Percentiles rank a stretch among this genome's conserved stretches.
These are phyloP conservation scores for Archilochus colubris DNA, from an alignment of 2,113 vertebrate genomes.

Conservation along the genomic window DNA sequence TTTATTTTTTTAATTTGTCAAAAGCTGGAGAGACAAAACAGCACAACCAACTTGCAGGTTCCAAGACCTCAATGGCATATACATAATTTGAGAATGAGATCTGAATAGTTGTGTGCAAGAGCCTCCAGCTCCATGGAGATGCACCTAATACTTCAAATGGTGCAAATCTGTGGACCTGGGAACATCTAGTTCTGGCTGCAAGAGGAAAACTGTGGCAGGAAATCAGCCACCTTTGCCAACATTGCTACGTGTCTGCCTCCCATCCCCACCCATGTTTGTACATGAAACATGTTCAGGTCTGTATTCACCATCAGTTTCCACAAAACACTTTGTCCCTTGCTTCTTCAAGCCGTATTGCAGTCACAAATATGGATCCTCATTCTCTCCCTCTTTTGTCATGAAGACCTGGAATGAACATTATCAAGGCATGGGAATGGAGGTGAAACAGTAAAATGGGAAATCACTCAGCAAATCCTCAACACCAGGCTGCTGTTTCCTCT, in stretches of 20 bases:
- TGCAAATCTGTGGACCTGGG: background rate
- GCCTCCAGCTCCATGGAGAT: background rate
- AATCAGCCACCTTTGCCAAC: background rate
- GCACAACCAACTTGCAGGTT: background rate
- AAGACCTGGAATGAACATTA: background rate
- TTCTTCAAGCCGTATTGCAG: background rate
- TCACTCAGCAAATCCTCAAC: background rate
- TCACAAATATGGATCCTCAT: background rate
- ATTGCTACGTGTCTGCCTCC: background rate
- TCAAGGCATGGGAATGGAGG: background rate
- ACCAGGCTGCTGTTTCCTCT: background rate
- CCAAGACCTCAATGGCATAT: background rate
- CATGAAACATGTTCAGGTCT: background rate
- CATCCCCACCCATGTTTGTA: background rate
- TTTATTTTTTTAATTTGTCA: slow-evolving; percentile 39
- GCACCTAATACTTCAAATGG: background rate
- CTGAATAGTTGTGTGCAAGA: background rate
- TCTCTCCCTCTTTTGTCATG: background rate
- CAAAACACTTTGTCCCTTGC: background rate
- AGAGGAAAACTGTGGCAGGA: background rate
- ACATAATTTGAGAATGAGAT: background rate
- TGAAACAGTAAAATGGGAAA: background rate
- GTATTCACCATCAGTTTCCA: background rate
- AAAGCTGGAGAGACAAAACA: background rate
- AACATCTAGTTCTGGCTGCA: background rate